Conservation (phyloP, 2,797 vertebrate genomes). For the Heterohyrax brucei region DNA sequence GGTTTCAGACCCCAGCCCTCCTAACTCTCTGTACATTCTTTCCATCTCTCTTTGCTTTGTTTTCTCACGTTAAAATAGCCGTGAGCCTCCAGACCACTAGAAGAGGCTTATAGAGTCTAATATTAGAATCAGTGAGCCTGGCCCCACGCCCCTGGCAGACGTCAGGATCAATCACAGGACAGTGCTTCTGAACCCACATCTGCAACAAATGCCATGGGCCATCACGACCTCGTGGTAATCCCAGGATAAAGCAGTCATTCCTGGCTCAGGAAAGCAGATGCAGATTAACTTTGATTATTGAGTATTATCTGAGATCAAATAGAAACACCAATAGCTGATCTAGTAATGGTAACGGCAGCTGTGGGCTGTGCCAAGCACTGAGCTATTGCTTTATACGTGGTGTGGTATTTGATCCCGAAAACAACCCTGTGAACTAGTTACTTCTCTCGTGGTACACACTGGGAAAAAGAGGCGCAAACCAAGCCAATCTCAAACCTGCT, state of each 20-base stretch:
- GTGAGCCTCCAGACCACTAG: not conserved
- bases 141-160: not conserved
- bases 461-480: not conserved
- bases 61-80: slow-evolving; percentile 36
- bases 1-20: slow-evolving; percentile 9
- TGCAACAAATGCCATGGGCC: slow-evolving; percentile 43
- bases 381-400: not conserved
- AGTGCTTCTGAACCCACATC: not conserved
- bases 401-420: not conserved
- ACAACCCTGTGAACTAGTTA: not conserved
- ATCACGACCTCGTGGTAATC: slow-evolving; percentile 73
- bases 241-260: slow-evolving; percentile 70
- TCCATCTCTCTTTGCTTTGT: slow-evolving; percentile 7
- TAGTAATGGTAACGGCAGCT: not conserved
- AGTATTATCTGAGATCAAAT: slow-evolving; percentile 74
- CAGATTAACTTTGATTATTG: slow-evolving; percentile 82
- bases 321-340: slow-evolving; percentile 62
- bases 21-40: not conserved
- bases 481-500: no score
- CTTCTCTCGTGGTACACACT: not conserved
- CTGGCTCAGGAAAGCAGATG: slow-evolving; percentile 82
- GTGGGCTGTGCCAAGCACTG: not conserved
- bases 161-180: not conserved
- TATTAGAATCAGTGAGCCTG: not conserved
- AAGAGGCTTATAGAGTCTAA: slow-evolving; percentile 39